A percentile compares a stretch with the other conserved stretches of the same genome.
phyloP scores from a whole-genome alignment of 2,888 invertebrate genomes.

The Brachynemurus nebulosus region DNA sequence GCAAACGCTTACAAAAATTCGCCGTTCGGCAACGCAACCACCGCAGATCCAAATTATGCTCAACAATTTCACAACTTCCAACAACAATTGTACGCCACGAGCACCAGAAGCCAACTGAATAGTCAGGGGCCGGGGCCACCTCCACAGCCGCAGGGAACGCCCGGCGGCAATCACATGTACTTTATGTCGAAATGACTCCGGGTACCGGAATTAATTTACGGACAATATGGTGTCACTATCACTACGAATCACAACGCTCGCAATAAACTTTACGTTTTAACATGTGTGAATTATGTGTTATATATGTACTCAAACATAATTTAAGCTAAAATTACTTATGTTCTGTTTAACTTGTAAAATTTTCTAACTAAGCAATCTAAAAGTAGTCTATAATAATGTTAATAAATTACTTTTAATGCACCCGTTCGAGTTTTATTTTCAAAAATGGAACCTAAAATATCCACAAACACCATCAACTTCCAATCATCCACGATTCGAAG shows the following conservation, averaged over 20 bases:
- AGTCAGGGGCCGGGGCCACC: slow-evolving; percentile 32
- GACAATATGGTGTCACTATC: no score
- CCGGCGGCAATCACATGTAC: slow-evolving; percentile 33
- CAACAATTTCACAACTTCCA: slow-evolving; percentile 94
- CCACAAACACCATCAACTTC: no score
- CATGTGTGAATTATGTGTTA: slow-evolving; percentile 1
- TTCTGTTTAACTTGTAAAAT: neutral
- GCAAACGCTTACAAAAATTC: slow-evolving; percentile 57
- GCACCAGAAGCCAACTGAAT: slow-evolving; percentile 48
- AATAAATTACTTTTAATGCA: no score
- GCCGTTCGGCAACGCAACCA: slow-evolving; percentile 72
- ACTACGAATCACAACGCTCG: slow-evolving; percentile 1
- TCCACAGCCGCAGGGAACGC: slow-evolving; percentile 33
- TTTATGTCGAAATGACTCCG: slow-evolving; percentile 32
- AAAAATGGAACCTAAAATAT: no score
- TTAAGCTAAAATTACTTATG: neutral
- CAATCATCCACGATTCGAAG: no score
- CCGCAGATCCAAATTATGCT: slow-evolving; percentile 83
- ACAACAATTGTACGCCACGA: slow-evolving; percentile 85
- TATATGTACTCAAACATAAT: neutral
- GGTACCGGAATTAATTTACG: slow-evolving; percentile 2
- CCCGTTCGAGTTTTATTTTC: no score
- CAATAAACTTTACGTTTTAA: neutral
- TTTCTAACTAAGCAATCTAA: neutral
- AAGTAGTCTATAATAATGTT: no score